These are phyloP conservation scores for Drosophila tanythrix DNA, from an alignment of 2,888 invertebrate genomes.

Conservation along the genomic window DNA sequence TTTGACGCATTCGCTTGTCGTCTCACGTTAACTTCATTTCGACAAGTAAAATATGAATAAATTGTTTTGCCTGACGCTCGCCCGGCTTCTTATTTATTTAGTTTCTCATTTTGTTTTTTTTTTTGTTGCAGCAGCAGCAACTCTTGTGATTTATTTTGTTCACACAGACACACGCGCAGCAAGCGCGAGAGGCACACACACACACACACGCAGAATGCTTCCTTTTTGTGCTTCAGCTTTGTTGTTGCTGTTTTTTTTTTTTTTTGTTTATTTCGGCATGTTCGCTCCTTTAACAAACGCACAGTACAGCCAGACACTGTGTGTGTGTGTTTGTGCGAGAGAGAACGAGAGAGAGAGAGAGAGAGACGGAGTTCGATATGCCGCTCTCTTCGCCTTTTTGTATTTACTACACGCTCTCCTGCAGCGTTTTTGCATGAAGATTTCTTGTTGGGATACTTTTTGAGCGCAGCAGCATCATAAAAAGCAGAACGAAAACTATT, in stretches of 20 bases:
- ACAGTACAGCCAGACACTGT: conserved; percentile 27
- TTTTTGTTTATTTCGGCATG: conserved; percentile 55
- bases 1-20: conserved; percentile 48
- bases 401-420: conserved; percentile 52
- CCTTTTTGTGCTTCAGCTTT: conserved; percentile 51
- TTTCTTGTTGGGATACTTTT: conserved; percentile 29
- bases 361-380: conserved; percentile 9
- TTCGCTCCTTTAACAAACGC: conserved; percentile 49
- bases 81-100: conserved; percentile 64
- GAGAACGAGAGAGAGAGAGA: conserved; percentile 3
- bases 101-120: conserved; percentile 25
- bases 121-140: conserved; percentile 33
- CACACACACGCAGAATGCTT: conserved; percentile 26
- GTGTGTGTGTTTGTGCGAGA: conserved; percentile 2
- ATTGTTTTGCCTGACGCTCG: conserved; percentile 36
- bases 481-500: conserved; percentile 7
- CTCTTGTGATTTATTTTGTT: conserved; percentile 63
- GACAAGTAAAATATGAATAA: conserved; percentile 45
- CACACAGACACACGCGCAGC: conserved; percentile 32
- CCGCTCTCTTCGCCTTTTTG: conserved; percentile 30
- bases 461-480: background rate
- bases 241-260: conserved; percentile 42
- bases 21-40: conserved; percentile 37
- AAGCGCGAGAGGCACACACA: conserved; percentile 12
- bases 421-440: conserved; percentile 55